Evolutionary conservation across 1,140 invertebrate genomes (phyloP).

Genomic region (Papilio machaon): DNA sequence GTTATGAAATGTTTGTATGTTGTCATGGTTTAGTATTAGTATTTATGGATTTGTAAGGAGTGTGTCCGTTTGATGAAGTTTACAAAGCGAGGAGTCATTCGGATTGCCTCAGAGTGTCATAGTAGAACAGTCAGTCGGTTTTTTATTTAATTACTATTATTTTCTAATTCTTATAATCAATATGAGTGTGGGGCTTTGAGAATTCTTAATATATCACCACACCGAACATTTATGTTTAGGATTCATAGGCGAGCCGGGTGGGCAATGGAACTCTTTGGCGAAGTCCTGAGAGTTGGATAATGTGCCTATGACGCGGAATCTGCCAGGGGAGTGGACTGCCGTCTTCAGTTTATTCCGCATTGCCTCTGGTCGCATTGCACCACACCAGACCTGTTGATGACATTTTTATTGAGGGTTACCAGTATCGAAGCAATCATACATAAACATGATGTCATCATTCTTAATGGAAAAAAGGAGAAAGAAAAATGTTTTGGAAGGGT

Average conservation of each 20-base stretch:
- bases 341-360: constrained; percentile 96
- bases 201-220: constrained; percentile 85
- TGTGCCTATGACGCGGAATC: constrained; percentile 94
- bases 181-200: too few relatives aligned
- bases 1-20: neutral
- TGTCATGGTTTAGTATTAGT: neutral
- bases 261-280: constrained; percentile 91
- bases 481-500: neutral
- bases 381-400: constrained; percentile 94
- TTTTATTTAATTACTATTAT: too few relatives aligned
- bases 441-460: neutral
- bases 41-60: too few relatives aligned
- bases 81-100: too few relatives aligned
- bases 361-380: constrained; percentile 97
- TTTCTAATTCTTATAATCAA: too few relatives aligned
- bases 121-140: too few relatives aligned
- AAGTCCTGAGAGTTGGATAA: constrained; percentile 97
- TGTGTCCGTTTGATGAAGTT: too few relatives aligned
- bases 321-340: constrained; percentile 97
- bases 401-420: neutral
- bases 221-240: constrained; percentile 95
- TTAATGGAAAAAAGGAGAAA: neutral
- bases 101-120: too few relatives aligned
- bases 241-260: constrained; percentile 93
- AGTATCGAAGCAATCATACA: neutral